Conservation (phyloP, 2,797 vertebrate species). For the Dromococcyx pavoninus region DNA sequence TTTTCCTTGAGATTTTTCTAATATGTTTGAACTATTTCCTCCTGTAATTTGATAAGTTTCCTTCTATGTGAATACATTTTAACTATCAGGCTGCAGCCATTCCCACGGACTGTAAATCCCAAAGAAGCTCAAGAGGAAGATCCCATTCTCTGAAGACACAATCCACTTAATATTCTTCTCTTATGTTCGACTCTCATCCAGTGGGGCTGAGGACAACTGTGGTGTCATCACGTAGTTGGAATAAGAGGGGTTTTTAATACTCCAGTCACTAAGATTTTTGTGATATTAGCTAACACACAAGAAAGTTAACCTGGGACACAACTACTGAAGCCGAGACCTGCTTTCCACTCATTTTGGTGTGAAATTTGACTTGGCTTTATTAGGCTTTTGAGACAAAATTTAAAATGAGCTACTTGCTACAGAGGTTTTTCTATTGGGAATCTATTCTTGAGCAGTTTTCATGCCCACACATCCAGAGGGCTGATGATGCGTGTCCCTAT, state of each 20-base stretch:
- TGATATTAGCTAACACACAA: background rate
- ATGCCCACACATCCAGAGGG: background rate
- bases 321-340: background rate
- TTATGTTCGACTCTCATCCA: background rate
- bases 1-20: constrained; percentile 7
- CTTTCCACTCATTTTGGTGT: background rate
- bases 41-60: background rate
- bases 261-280: background rate
- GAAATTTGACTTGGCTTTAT: background rate
- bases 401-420: background rate
- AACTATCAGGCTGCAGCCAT: background rate
- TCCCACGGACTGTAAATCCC: background rate
- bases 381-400: background rate
- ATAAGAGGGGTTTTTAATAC: background rate
- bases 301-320: background rate
- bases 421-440: background rate
- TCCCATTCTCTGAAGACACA: background rate
- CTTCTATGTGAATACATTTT: background rate
- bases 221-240: background rate
- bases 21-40: background rate
- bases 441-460: background rate
- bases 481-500: background rate
- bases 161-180: background rate
- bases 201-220: background rate
- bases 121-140: background rate